These are phyloP conservation scores for Pocillopora grandis DNA, from an alignment of 92 coral and sea anemone species.

Conservation along the genomic window DNA sequence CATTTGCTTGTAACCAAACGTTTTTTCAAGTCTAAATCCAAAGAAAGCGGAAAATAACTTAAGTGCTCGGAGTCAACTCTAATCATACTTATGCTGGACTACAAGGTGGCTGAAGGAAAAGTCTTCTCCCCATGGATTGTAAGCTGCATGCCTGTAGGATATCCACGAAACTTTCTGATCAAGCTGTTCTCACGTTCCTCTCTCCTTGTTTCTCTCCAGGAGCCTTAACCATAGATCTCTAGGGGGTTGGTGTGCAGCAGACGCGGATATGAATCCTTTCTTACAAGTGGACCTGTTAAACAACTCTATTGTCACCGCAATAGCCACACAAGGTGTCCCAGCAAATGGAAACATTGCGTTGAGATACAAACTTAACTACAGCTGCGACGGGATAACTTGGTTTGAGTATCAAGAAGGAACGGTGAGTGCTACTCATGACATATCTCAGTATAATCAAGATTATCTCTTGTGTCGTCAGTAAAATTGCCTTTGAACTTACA, in stretches of 20 bases:
- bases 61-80: too few species aligned
- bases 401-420: constrained; percentile 55
- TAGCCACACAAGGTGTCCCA: constrained; percentile 67
- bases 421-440: constrained; percentile 1
- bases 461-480: too few species aligned
- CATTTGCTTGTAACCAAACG: too few species aligned
- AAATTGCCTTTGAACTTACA: too few species aligned
- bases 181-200: background rate
- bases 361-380: constrained; percentile 58
- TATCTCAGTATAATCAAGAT: too few species aligned
- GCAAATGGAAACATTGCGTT: constrained; percentile 48
- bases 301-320: constrained; percentile 43
- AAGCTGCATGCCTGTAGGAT: too few species aligned
- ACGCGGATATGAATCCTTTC: constrained; percentile 47
- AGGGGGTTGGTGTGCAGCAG: constrained; percentile 67
- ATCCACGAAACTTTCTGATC: too few species aligned
- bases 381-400: constrained; percentile 67
- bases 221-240: constrained; percentile 24
- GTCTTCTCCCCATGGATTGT: too few species aligned
- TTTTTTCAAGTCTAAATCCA: too few species aligned
- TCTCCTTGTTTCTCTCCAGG: constrained; percentile 1
- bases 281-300: constrained; percentile 57
- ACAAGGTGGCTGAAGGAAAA: too few species aligned
- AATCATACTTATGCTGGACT: too few species aligned
- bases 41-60: too few species aligned